These are phyloP conservation scores for Polyommatus iphigenia DNA, from an alignment of 2,888 invertebrate genomes.

Conservation along the genomic window DNA sequence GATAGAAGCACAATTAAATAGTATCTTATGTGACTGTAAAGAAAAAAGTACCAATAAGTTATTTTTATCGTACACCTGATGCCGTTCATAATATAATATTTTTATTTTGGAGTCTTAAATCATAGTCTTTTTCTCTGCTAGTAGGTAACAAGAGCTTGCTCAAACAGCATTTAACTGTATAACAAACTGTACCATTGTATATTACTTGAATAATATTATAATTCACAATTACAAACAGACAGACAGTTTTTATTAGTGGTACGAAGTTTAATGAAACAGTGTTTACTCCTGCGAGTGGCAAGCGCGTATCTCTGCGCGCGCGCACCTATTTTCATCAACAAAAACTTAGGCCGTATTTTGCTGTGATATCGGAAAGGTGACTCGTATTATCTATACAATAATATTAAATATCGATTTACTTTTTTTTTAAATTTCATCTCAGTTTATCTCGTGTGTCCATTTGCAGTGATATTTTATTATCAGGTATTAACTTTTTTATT, in stretches of 20 bases:
- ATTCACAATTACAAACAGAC: constrained; percentile 20
- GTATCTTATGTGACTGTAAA: no score
- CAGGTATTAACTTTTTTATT: neutral
- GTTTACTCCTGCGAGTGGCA: constrained; percentile 51
- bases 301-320: neutral
- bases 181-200: no score
- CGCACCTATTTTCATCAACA: constrained; percentile 33
- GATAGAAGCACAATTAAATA: no score
- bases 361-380: constrained; percentile 41
- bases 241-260: constrained; percentile 6
- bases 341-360: constrained; percentile 38
- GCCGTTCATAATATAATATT: no score
- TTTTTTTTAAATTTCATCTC: neutral
- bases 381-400: constrained; percentile 38
- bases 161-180: no score
- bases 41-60: no score
- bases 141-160: no score
- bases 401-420: constrained; percentile 26
- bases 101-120: no score
- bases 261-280: constrained; percentile 57
- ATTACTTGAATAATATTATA: neutral
- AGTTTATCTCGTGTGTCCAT: constrained; percentile 32
- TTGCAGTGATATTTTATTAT: constrained; percentile 4
- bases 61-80: no score
- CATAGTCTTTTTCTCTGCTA: no score